A percentile compares a stretch with the other conserved stretches of the same genome.
These are phyloP conservation scores for Gambelia wislizenii DNA, from an alignment of 2,797 vertebrate species.

Conservation along the genomic window DNA sequence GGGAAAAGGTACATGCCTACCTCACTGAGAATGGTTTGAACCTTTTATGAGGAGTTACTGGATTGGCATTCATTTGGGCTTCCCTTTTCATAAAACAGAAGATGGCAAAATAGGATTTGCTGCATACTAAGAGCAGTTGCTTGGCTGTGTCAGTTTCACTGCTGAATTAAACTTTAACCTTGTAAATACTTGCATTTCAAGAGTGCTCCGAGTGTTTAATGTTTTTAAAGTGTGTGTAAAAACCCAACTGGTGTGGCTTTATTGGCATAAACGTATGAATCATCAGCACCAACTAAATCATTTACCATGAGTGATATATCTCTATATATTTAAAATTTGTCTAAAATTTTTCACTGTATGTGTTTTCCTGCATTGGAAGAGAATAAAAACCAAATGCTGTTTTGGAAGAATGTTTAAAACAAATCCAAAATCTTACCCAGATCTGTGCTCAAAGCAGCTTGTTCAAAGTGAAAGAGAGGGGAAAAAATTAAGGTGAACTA, in stretches of 20 bases:
- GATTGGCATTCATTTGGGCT: slow-evolving; percentile 23
- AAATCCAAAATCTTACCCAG: slow-evolving; percentile 83
- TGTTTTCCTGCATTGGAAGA: slow-evolving; percentile 69
- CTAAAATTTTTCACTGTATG: slow-evolving; percentile 41
- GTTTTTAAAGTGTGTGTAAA: slow-evolving; percentile 55
- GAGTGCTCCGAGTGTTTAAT: slow-evolving; percentile 53
- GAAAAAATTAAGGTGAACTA: slow-evolving; percentile 84
- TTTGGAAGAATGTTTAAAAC: slow-evolving; percentile 83
- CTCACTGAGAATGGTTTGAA: rapidly evolving
- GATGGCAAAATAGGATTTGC: slow-evolving; percentile 43
- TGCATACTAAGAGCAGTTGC: slow-evolving; percentile 43
- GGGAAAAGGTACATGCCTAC: neutral
- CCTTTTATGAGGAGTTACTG: rapidly evolving
- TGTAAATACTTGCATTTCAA: slow-evolving; percentile 57
- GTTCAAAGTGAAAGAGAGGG: slow-evolving; percentile 72
- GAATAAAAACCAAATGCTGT: slow-evolving; percentile 86
- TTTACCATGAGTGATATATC: neutral
- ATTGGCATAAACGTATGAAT: slow-evolving; percentile 46
- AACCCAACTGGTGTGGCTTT: slow-evolving; percentile 26
- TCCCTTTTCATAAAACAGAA: slow-evolving; percentile 48
- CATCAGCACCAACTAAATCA: slow-evolving; percentile 3
- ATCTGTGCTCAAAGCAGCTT: slow-evolving; percentile 83
- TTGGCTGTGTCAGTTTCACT: slow-evolving; percentile 47
- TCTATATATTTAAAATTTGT: slow-evolving; percentile 22
- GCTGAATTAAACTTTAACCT: slow-evolving; percentile 58